Percentiles rank a stretch among this genome's conserved stretches.
phyloP scores from a whole-genome alignment of 2,888 invertebrate genomes.

The Tribolium freemani region DNA sequence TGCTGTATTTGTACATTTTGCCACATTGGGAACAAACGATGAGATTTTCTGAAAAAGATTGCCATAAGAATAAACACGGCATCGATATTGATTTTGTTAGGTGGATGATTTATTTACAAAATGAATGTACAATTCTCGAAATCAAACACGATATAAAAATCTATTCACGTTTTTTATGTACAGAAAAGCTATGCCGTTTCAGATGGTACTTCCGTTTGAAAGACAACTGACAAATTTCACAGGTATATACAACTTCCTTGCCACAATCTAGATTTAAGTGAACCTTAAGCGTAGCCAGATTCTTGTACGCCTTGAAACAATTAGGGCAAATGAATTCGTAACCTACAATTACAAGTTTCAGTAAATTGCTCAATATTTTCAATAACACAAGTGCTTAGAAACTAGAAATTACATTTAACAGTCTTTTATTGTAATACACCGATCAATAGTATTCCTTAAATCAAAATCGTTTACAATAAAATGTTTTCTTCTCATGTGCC shows the following conservation, averaged over 20 bases:
- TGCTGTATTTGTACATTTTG: constrained; percentile 65
- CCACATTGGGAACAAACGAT: constrained; percentile 59
- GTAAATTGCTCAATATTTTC: neutral
- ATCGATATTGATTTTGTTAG: no score
- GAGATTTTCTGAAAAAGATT: constrained; percentile 14
- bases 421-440: constrained; percentile 18
- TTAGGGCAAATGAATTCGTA: constrained; percentile 48
- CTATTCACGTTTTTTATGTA: constrained; percentile 9
- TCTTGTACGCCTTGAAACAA: constrained; percentile 52
- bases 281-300: constrained; percentile 49
- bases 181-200: constrained; percentile 34
- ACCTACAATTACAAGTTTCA: constrained; percentile 16
- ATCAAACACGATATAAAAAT: neutral
- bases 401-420: neutral
- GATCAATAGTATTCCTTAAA: constrained; percentile 22
- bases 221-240: constrained; percentile 14
- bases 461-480: constrained; percentile 21
- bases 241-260: constrained; percentile 9
- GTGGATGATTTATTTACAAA: no score
- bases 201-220: constrained; percentile 44
- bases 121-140: no score
- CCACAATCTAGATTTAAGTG: constrained; percentile 53
- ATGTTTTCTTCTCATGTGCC: constrained; percentile 43
- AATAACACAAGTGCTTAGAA: constrained; percentile 3
- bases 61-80: neutral